phyloP scores from a whole-genome alignment of 2,113 vertebrate genomes.

The Globicephala melas region DNA sequence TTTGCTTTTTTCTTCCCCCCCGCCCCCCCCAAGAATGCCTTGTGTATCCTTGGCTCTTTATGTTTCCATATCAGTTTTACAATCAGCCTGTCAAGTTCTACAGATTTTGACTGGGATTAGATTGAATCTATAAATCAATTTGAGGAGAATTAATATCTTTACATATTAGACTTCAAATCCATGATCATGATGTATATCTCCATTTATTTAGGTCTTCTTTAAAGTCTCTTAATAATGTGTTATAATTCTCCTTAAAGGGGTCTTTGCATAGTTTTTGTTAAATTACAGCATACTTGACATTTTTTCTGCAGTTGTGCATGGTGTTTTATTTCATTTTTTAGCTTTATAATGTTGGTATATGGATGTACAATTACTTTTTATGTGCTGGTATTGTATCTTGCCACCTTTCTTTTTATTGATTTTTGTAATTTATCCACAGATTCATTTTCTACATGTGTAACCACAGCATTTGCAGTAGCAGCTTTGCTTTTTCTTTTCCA shows the following conservation, averaged over 20 bases:
- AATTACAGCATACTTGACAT: not conserved
- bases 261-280: not conserved
- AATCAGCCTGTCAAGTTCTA: too few relatives aligned
- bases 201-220: not conserved
- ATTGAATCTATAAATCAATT: too few relatives aligned
- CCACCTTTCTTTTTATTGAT: not conserved
- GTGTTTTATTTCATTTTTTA: not conserved
- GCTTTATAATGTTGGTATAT: not conserved
- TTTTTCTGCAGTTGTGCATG: not conserved
- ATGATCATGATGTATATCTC: not conserved
- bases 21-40: not conserved
- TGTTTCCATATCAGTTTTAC: not conserved
- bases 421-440: not conserved
- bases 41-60: not conserved
- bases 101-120: too few relatives aligned
- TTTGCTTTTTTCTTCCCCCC: too few relatives aligned
- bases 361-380: not conserved
- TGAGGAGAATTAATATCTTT: conserved; percentile 5
- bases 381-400: not conserved
- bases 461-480: not conserved
- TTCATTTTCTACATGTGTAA: not conserved
- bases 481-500: not conserved
- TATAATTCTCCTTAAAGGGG: not conserved
- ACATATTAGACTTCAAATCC: not conserved
- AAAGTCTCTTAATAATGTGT: not conserved